A percentile compares a stretch with the other conserved stretches of the same genome.
These are phyloP conservation scores for Platalea minor DNA, from an alignment of 2,797 vertebrate genomes.

Conservation along the genomic window DNA sequence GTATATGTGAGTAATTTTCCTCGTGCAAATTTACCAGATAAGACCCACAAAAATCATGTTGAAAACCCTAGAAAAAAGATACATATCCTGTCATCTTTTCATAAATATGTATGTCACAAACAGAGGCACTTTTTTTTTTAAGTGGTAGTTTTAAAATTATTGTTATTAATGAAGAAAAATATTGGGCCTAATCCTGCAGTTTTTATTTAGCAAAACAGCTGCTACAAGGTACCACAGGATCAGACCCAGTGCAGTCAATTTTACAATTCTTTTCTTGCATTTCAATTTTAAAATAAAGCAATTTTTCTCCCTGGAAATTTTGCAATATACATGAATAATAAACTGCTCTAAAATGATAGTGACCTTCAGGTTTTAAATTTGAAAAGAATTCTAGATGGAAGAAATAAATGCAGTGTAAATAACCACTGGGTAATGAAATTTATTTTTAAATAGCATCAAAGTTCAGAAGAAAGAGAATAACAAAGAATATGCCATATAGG, in stretches of 20 bases:
- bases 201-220: background rate
- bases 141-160: background rate
- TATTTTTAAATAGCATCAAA: constrained; percentile 10
- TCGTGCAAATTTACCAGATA: background rate
- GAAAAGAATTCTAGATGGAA: constrained; percentile 37
- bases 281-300: constrained; percentile 34
- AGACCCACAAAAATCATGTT: background rate
- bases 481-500: background rate
- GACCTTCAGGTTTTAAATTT: constrained; percentile 56
- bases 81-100: background rate
- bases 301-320: constrained; percentile 36
- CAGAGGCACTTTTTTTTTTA: accelerated
- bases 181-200: background rate
- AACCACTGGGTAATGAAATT: constrained; percentile 25
- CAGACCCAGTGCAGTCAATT: background rate
- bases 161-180: background rate
- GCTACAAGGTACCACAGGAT: background rate
- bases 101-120: background rate
- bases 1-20: background rate
- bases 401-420: constrained; percentile 52
- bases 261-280: background rate
- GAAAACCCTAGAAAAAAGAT: background rate
- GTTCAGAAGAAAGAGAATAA: constrained; percentile 34
- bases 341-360: constrained; percentile 27
- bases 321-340: constrained; percentile 5